A percentile compares a stretch with the other conserved stretches of the same genome.
Evolutionary conservation across 2,113 vertebrate species (phyloP).

Genomic region (Eurypyga helias): DNA sequence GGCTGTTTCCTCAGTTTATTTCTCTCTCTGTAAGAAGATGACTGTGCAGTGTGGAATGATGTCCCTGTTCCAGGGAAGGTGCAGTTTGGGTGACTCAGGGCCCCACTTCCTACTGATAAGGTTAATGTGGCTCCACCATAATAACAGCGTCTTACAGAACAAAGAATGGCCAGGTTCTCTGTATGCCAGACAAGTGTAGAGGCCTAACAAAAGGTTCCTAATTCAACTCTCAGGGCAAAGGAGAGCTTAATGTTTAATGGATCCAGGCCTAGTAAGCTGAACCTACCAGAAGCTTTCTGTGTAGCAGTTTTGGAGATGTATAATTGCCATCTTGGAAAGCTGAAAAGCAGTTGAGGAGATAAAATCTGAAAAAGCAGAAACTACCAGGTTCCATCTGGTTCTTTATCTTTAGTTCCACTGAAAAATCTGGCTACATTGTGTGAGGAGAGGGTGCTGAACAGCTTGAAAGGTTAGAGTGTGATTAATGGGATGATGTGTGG

Average conservation of each 20-base stretch:
- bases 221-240: neutral
- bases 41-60: too few relatives aligned
- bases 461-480: conserved; percentile 38
- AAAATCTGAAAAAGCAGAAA: conserved; percentile 30
- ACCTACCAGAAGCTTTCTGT: neutral
- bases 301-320: neutral
- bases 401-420: neutral
- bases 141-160: neutral
- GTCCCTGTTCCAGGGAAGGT: neutral
- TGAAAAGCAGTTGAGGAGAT: neutral
- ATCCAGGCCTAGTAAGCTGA: neutral
- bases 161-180: neutral
- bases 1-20: neutral
- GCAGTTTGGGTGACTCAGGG: neutral
- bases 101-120: neutral
- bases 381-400: conserved; percentile 15
- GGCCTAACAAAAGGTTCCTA: neutral
- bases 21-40: neutral
- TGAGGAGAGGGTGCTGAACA: conserved; percentile 12
- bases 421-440: neutral
- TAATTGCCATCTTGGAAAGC: neutral
- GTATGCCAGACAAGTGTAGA: neutral
- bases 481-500: conserved; percentile 7
- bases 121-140: neutral
- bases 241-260: neutral